Percentiles rank a stretch among this genome's conserved stretches.
phyloP scores from a whole-genome alignment of 2,113 vertebrate genomes.

The Salvelinus sp. region DNA sequence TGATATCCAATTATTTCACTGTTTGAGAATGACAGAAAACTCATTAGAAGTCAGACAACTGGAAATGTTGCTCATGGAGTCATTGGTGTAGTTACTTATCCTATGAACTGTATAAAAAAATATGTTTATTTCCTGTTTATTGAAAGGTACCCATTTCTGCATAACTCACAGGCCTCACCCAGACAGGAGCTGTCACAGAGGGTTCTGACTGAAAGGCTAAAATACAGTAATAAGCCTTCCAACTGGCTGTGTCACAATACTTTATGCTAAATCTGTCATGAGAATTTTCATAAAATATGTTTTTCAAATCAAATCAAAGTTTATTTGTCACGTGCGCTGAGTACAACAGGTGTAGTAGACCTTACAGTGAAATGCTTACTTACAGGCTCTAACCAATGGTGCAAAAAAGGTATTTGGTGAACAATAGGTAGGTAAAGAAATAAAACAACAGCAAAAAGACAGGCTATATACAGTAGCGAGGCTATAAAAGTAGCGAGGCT shows the following conservation, averaged over 20 bases:
- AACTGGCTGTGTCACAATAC: constrained; percentile 7
- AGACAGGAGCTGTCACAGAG: not conserved
- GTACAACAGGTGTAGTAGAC: too few relatives aligned
- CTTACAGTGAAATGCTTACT: too few relatives aligned
- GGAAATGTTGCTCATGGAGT: constrained; percentile 62
- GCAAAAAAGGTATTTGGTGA: too few relatives aligned
- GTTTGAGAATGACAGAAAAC: constrained; percentile 76
- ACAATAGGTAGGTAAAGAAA: too few relatives aligned
- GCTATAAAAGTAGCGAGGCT: too few relatives aligned
- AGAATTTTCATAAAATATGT: constrained; percentile 26
- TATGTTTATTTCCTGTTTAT: constrained; percentile 20
- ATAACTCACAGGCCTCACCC: not conserved
- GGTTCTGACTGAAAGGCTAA: constrained; percentile 18
- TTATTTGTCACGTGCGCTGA: too few relatives aligned
- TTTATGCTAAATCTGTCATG: not conserved
- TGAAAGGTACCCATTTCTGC: constrained; percentile 51
- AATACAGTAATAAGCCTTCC: constrained; percentile 45
- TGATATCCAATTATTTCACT: constrained; percentile 80
- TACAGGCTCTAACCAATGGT: too few relatives aligned
- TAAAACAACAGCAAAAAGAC: too few relatives aligned
- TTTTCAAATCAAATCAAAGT: not conserved
- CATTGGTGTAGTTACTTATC: constrained; percentile 53
- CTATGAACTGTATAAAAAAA: constrained; percentile 57
- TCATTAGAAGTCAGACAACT: constrained; percentile 80
- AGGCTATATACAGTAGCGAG: too few relatives aligned